A percentile compares a stretch with the other conserved stretches of the same genome.
Evolutionary conservation across 2,888 invertebrate species (phyloP).

Genomic region (Cephus rjabovi): DNA sequence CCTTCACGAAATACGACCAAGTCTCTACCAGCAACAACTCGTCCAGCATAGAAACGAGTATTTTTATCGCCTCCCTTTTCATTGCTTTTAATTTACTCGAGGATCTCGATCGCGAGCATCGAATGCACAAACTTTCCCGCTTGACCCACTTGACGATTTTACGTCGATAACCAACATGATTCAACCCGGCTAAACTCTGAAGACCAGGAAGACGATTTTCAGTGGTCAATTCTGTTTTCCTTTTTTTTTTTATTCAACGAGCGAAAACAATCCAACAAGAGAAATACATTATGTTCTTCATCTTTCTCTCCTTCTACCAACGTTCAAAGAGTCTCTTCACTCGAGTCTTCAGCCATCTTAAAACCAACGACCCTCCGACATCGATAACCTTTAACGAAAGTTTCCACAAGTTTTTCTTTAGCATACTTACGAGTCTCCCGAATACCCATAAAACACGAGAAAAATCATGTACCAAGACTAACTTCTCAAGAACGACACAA

Average conservation of each 20-base stretch:
- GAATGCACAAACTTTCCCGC: conserved; percentile 12
- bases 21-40: not conserved
- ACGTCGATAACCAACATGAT: conserved; percentile 33
- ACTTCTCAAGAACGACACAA: not conserved
- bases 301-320: not conserved
- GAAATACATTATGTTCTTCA: not conserved
- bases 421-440: not conserved
- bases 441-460: not conserved
- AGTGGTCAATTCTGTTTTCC: not conserved
- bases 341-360: not conserved
- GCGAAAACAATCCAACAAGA: not conserved
- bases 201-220: not conserved
- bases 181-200: not conserved
- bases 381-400: not conserved
- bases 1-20: not conserved
- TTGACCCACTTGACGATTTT: conserved; percentile 53
- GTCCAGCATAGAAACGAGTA: not conserved
- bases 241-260: not conserved
- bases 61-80: not conserved
- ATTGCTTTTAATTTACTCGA: not conserved
- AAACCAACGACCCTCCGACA: not conserved
- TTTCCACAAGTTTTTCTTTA: not conserved
- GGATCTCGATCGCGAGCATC: not conserved
- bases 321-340: not conserved
- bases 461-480: not conserved